These are phyloP conservation scores for Gastrophysa polygoni DNA, from an alignment of 2,888 invertebrate genomes.

Conservation along the genomic window DNA sequence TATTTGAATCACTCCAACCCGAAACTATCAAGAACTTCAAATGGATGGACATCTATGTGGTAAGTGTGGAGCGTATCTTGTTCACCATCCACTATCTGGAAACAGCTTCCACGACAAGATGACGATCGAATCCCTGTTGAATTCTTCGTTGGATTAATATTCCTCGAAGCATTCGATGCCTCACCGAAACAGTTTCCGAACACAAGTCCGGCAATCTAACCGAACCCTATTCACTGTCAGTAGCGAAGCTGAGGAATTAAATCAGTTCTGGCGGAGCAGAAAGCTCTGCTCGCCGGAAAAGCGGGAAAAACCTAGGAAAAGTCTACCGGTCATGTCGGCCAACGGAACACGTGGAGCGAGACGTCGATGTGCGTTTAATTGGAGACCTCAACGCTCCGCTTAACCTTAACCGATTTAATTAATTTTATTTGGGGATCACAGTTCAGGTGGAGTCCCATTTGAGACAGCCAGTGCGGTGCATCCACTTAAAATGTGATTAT, in stretches of 20 bases:
- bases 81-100: too few species aligned
- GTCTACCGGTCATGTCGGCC: not conserved
- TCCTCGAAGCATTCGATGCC: not conserved
- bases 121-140: not conserved
- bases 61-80: too few species aligned
- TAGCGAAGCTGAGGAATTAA: slow-evolving; percentile 14
- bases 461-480: not conserved
- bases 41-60: too few species aligned
- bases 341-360: slow-evolving; percentile 38
- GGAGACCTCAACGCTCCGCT: slow-evolving; percentile 42
- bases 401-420: slow-evolving; percentile 40
- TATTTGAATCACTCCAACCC: too few species aligned
- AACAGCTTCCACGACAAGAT: too few species aligned
- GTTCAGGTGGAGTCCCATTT: slow-evolving; percentile 33
- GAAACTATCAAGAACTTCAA: too few species aligned
- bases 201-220: not conserved
- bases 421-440: slow-evolving; percentile 38
- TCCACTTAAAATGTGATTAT: too few species aligned
- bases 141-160: not conserved
- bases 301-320: not conserved
- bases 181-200: not conserved
- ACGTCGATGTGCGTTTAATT: slow-evolving; percentile 53
- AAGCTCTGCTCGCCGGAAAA: slow-evolving; percentile 10
- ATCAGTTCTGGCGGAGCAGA: slow-evolving; percentile 15
- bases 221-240: slow-evolving; percentile 14